phyloP scores from a whole-genome alignment of 2,888 invertebrate genomes.

The Catocala nupta region DNA sequence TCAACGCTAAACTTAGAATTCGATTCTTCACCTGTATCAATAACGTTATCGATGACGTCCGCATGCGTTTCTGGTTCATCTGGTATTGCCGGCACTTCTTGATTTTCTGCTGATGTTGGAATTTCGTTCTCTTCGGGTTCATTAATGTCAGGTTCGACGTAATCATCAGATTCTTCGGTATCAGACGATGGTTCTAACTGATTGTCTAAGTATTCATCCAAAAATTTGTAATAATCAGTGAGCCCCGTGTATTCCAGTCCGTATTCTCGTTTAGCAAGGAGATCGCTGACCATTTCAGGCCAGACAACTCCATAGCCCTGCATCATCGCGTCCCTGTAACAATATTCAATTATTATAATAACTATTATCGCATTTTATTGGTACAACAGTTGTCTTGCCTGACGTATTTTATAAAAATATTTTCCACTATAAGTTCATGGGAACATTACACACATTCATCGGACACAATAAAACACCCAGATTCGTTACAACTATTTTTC shows the following conservation, averaged over 20 bases:
- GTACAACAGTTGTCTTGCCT: too few relatives aligned
- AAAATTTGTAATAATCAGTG: constrained; percentile 85
- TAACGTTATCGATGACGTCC: constrained; percentile 66
- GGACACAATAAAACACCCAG: too few relatives aligned
- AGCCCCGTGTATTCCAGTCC: constrained; percentile 83
- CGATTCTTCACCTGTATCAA: constrained; percentile 70
- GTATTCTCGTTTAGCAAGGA: constrained; percentile 80
- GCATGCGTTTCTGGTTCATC: constrained; percentile 48
- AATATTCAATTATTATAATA: constrained; percentile 14
- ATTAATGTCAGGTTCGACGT: constrained; percentile 66
- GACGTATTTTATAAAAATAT: too few relatives aligned
- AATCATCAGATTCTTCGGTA: constrained; percentile 66
- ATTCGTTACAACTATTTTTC: too few relatives aligned
- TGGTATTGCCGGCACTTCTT: constrained; percentile 16
- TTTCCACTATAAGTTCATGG: too few relatives aligned
- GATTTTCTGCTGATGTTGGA: constrained; percentile 48
- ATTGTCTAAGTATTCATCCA: constrained; percentile 85
- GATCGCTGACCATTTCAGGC: constrained; percentile 82
- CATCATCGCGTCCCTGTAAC: constrained; percentile 78
- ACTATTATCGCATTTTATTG: too few relatives aligned
- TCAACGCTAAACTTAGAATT: constrained; percentile 69
- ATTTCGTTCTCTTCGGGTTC: constrained; percentile 71
- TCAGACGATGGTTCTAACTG: constrained; percentile 75
- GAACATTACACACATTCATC: too few relatives aligned
- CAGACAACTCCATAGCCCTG: constrained; percentile 80